These are phyloP conservation scores for Daktulosphaira vitifoliae DNA, from an alignment of 1,140 invertebrate genomes.

Conservation along the genomic window DNA sequence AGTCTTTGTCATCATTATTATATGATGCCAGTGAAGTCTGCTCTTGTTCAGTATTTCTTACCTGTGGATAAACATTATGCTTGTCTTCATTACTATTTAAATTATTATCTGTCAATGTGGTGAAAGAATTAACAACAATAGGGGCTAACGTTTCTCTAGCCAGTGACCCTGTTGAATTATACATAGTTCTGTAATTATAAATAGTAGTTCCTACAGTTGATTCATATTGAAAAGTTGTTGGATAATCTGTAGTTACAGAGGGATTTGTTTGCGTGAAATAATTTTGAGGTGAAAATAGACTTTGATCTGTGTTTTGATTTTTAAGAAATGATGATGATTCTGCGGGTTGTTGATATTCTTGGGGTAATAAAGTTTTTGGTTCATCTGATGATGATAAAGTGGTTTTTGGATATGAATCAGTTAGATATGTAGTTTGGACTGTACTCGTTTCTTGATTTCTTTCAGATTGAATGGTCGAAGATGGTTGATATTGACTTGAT, in stretches of 20 bases:
- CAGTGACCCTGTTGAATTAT: constrained; percentile 1
- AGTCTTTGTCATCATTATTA: neutral
- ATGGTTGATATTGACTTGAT: neutral
- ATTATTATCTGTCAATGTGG: constrained; percentile 11
- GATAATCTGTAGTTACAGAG: neutral
- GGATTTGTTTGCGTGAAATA: neutral
- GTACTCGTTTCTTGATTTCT: constrained; percentile 6
- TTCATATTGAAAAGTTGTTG: too few species aligned
- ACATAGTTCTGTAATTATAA: neutral
- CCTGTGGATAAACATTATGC: neutral
- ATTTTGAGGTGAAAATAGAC: neutral
- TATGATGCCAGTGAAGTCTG: constrained; percentile 5
- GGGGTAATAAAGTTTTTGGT: neutral
- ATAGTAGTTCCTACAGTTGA: neutral
- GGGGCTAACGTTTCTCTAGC: constrained; percentile 10
- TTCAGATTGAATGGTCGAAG: neutral
- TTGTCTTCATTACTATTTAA: neutral
- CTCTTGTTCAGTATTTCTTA: neutral
- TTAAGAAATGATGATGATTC: constrained; percentile 61
- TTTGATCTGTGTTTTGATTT: neutral
- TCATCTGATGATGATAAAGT: constrained; percentile 2
- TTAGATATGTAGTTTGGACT: neutral
- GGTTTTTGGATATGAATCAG: neutral
- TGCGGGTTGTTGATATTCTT: constrained; percentile 61
- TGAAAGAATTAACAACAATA: constrained; percentile 10